A percentile compares a stretch with the other conserved stretches of the same genome.
These are phyloP conservation scores for Entomobrya proxima DNA, from an alignment of 2,888 invertebrate genomes.

Conservation along the genomic window DNA sequence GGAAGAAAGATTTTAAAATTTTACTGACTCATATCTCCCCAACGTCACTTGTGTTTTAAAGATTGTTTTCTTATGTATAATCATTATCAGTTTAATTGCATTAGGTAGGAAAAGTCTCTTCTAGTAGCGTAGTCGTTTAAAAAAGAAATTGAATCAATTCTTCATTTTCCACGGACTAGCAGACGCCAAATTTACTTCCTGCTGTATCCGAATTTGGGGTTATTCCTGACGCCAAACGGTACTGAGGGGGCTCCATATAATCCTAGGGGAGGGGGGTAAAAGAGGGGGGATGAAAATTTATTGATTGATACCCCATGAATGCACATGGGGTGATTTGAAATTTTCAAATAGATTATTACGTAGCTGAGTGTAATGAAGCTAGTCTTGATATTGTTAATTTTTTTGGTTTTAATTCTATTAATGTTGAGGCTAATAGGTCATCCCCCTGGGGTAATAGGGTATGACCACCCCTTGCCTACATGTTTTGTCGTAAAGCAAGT, in stretches of 20 bases:
- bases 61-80: neutral
- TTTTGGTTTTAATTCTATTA: no score
- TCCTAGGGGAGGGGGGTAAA: slow-evolving; percentile 68
- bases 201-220: slow-evolving; percentile 75
- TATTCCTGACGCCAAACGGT: slow-evolving; percentile 74
- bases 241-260: slow-evolving; percentile 73
- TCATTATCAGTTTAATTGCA: neutral
- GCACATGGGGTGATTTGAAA: slow-evolving; percentile 38
- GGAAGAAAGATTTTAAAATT: slow-evolving; percentile 8
- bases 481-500: no score
- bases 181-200: slow-evolving; percentile 51
- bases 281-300: no score
- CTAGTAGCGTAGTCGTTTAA: slow-evolving; percentile 24
- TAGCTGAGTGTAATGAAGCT: no score
- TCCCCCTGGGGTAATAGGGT: no score
- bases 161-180: slow-evolving; percentile 20
- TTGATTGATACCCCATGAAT: no score
- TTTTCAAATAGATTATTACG: no score
- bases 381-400: no score
- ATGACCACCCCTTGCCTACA: no score
- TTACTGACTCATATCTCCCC: slow-evolving; percentile 55
- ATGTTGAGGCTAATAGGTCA: no score
- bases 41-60: neutral
- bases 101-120: slow-evolving; percentile 14
- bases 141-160: no score